These are phyloP conservation scores for Heliocidaris erythrogramma DNA, from an alignment of 35 echinoderm and acorn worm species.

Conservation along the genomic window DNA sequence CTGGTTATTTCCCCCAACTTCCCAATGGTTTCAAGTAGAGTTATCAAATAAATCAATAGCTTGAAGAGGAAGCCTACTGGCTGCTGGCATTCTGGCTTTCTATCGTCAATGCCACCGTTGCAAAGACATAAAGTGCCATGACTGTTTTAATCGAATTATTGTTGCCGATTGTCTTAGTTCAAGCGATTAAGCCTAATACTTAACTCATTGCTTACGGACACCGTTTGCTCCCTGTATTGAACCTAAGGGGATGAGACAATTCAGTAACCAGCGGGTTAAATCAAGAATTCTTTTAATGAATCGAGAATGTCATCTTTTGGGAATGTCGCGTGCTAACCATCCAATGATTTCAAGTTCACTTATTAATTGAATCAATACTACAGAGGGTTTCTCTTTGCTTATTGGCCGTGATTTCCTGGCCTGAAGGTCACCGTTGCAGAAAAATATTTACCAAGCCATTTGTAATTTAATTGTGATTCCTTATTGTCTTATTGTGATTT, in stretches of 20 bases:
- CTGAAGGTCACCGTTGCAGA: neutral
- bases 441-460: neutral
- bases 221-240: too few relatives aligned
- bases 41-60: neutral
- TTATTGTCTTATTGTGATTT: neutral
- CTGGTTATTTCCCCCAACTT: neutral
- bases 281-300: too few relatives aligned
- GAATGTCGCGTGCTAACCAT: neutral
- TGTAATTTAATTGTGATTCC: neutral
- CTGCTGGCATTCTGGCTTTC: neutral
- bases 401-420: neutral
- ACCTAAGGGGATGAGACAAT: too few relatives aligned
- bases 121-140: neutral
- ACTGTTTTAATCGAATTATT: neutral
- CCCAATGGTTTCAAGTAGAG: neutral
- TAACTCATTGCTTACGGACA: too few relatives aligned
- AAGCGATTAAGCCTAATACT: neutral
- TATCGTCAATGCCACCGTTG: neutral
- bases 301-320: neutral
- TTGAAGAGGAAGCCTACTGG: neutral
- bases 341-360: neutral
- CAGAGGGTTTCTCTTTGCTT: neutral
- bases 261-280: too few relatives aligned
- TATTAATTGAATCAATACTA: neutral
- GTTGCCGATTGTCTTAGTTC: neutral